Conservation (phyloP, 2,888 invertebrate species). For the Papilio protenor region DNA sequence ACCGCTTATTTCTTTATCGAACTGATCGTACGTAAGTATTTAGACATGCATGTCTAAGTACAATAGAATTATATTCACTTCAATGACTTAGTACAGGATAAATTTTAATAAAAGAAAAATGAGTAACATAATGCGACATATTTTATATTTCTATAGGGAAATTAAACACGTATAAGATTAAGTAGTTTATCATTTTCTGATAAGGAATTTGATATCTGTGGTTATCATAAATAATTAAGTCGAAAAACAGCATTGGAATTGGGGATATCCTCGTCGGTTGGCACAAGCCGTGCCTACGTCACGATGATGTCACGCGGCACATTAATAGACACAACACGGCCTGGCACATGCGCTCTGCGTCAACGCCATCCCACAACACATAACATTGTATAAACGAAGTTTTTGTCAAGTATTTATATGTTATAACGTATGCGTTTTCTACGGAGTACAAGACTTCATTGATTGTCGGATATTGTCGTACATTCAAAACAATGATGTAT, state of each 20-base stretch:
- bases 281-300: constrained; percentile 71
- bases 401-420: constrained; percentile 50
- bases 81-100: no score
- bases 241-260: constrained; percentile 37
- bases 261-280: constrained; percentile 80
- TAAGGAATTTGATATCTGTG: constrained; percentile 1
- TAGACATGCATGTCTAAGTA: constrained; percentile 42
- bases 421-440: not conserved
- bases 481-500: not conserved
- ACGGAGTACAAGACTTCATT: not conserved
- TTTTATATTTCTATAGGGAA: not conserved
- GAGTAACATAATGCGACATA: no score
- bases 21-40: constrained; percentile 36
- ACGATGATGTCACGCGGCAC: constrained; percentile 79
- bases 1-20: constrained; percentile 49
- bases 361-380: constrained; percentile 66
- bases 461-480: not conserved
- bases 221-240: constrained; percentile 20
- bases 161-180: not conserved
- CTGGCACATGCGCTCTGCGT: constrained; percentile 80
- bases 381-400: constrained; percentile 58
- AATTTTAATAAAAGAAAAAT: no score
- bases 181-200: not conserved
- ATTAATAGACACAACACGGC: constrained; percentile 72
- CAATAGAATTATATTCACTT: not conserved